Evolutionary conservation across 2,113 vertebrate species (phyloP).

Genomic region (Aix galericulata): DNA sequence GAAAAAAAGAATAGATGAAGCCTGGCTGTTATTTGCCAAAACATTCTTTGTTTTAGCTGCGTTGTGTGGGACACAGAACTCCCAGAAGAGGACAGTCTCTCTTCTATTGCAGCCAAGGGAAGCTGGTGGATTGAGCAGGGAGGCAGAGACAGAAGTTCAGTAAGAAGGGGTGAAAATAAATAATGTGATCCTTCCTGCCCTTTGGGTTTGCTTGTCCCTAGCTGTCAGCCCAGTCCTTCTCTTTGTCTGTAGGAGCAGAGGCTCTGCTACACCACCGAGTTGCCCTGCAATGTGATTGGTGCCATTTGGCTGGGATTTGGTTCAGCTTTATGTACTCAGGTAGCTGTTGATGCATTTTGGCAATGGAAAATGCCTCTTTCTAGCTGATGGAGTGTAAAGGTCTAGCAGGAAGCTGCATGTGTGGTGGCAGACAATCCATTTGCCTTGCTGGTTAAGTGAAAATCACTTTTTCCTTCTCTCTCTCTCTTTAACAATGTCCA

Average conservation of each 20-base stretch:
- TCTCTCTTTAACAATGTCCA: slow-evolving; percentile 1
- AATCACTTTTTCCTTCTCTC: slow-evolving; percentile 14
- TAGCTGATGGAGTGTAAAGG: background rate
- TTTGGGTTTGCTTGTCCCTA: background rate
- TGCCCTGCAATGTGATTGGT: background rate
- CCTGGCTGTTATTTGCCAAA: slow-evolving; percentile 47
- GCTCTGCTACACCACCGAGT: background rate
- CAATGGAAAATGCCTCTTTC: background rate
- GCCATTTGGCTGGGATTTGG: background rate
- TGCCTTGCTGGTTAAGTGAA: background rate
- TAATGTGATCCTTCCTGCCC: background rate
- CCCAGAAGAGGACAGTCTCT: slow-evolving; percentile 8
- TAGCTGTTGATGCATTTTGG: background rate
- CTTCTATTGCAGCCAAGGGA: background rate
- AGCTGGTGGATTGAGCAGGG: background rate
- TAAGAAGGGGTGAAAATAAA: background rate
- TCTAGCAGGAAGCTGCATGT: background rate
- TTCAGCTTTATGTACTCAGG: background rate
- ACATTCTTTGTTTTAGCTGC: slow-evolving; percentile 53
- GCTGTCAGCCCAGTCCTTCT: background rate
- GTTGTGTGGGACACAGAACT: background rate
- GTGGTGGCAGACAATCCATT: background rate
- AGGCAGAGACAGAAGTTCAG: background rate
- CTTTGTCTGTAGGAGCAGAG: background rate
- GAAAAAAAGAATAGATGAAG: slow-evolving; percentile 40